These are phyloP conservation scores for Adrianichthys oophorus DNA, from an alignment of 2,797 vertebrate species.

Conservation along the genomic window DNA sequence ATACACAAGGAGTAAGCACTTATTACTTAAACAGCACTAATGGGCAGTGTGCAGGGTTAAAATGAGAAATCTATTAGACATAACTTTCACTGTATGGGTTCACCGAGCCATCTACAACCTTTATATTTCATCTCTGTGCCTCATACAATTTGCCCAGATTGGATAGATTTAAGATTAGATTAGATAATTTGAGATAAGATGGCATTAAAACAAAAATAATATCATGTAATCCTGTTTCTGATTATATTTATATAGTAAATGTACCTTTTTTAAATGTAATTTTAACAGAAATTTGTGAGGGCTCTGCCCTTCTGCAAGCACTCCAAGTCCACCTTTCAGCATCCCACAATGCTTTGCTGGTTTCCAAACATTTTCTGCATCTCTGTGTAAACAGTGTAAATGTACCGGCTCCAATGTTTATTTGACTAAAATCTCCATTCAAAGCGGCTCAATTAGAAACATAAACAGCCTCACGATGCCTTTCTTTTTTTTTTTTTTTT, in stretches of 20 bases:
- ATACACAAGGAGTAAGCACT: too few relatives aligned
- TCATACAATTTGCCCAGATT: background rate
- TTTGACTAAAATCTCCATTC: background rate
- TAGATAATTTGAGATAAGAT: too few relatives aligned
- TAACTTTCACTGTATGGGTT: too few relatives aligned
- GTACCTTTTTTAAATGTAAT: background rate
- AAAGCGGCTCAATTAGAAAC: constrained; percentile 1
- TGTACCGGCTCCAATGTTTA: background rate
- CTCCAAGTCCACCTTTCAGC: constrained; percentile 18
- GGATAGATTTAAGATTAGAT: too few relatives aligned
- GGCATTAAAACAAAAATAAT: too few relatives aligned
- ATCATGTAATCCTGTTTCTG: background rate
- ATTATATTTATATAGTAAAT: background rate
- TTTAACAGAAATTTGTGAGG: constrained; percentile 3
- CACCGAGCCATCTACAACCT: too few relatives aligned
- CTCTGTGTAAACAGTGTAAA: constrained; percentile 14
- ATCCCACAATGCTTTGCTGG: constrained; percentile 11
- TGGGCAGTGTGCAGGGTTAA: too few relatives aligned
- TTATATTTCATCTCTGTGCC: too few relatives aligned
- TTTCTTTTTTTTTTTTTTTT: background rate
- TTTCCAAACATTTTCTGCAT: constrained; percentile 8
- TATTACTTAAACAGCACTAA: too few relatives aligned
- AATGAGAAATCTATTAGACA: too few relatives aligned
- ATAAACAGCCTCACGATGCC: constrained; percentile 1
- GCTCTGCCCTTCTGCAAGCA: constrained; percentile 13